Base-by-base conservation (phyloP, 2,888 invertebrate species). In the Drosophila picticornis region DNA sequence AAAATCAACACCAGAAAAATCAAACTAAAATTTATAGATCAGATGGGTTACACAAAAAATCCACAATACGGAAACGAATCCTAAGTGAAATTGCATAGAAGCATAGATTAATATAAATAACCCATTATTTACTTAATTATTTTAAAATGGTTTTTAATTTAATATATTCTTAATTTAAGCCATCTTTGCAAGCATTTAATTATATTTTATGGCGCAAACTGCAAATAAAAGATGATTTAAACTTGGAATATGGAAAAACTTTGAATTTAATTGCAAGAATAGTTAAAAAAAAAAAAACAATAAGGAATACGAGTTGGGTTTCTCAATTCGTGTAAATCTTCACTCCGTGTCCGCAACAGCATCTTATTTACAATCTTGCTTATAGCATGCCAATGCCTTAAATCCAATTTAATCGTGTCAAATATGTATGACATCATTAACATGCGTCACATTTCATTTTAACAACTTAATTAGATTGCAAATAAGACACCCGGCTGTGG, bases 381-480 rank as follows among this genome's bases (percentile, higher is more conserved):
- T n/a, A 11, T 10, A 4, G 40, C 40, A 9, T 22, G 31, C 36
- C 53, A 52, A 34, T 25, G 50, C 46, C 2, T 22, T 19, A n/a
- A 58, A 59, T 74, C 58, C 81, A 53, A 52, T 72, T 71, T 71
- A 73, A 86, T 85, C 72, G 58, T 53, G 63, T 67, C 70, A 77
- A 72, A 80, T 72, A 55, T 70, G 53, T 64, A 25, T 58, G 79
- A 81, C 71, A 76, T 75, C 63, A 62, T 79, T 72, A 71, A 59
- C 79, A 82, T 71, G 74, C 76, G 86, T 90, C 89, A 90, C 83
- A 85, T 85, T 65, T 80, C 75, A 88, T 90, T 85, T 70, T 50
- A 77, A 83, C 89, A 90, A 85, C 86, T 90, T 86, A 86, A 86
- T 86, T 86, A 86, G 83, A 88, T 74, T 62, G 86, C 78, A 53